Evolutionary conservation across 2,797 vertebrate species (phyloP), one percentile per base, ranked within the genome.

Genomic region (Neopelma chrysocephalum): DNA sequence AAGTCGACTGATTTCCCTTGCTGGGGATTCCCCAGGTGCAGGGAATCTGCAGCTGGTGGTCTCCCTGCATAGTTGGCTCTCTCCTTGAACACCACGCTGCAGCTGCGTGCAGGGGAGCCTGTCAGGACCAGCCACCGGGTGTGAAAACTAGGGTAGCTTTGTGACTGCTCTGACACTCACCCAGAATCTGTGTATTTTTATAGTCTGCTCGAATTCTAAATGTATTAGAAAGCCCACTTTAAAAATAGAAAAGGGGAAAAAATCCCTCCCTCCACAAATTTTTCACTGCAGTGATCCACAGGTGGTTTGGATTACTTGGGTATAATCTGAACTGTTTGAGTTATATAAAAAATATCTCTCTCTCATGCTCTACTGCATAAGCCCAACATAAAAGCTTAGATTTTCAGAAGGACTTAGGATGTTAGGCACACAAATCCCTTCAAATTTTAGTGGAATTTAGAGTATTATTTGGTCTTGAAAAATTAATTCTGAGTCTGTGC

Each of bases 261-360:
- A 8, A 0, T 10, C 12, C 3, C 29, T 45, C 29, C 6, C 6
- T 42, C 21, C 32, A 50, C 43, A 29, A 22, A 12, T 32, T 89
- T 90, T 94, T 90, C 29, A 82, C 32, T 77, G 43, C 50, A 48
- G 75, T 12, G 45, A 79, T 58, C 53, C 68, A 75, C 94, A 95
- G 92, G 64, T 95, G 94, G 92, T 92, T 95, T 95, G 64, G 65
- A 95, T 97, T 97, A 96, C 47, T 91, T 34, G 72, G 8, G 4
- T 80, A 93, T 80, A 75, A 91, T 92, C 81, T 89, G 81, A 91
- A 48, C 45, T 89, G 18, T 43, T 90, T 72, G 75, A 80, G 47
- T 87, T 93, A 26, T 69, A 61, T 34, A 89, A 85, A 78, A 95
- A 95, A 90, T 89, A 45, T 82, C 68, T 94, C 71, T 25, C 26